Base-by-base conservation (phyloP, 37 sponge, comb jelly and placozoan genomes). In the Axinella damicornis region DNA sequence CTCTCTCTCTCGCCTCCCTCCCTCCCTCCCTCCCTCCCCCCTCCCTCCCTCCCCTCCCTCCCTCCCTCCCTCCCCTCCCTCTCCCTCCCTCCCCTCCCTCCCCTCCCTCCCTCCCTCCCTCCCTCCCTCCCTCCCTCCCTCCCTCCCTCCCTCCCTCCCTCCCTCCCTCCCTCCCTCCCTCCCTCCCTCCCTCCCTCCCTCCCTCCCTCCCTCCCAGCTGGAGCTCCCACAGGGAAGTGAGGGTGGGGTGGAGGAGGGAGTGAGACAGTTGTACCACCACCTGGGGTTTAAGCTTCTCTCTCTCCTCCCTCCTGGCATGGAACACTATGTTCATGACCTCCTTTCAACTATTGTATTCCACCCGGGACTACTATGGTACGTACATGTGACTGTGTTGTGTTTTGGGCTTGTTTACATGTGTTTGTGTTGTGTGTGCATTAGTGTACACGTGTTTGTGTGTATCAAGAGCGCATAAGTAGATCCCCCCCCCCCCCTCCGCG, bases 221-320 rank as follows among this genome's bases (percentile, higher is more conserved):
- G 36, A 58, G 13, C 38, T 34, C 14, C 62, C 38, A 33, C 13
- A 40, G 46, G 9, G 5, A 5, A 76, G 36, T 54, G 46, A 22
- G 22, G 77, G 40, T 46, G 38, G 21, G 9, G 0, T n/a, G 0
- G 71, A 16, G n/a, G 57, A 76, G 25, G 41, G 15, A 60, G 22
- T 59, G 22, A 15, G 71, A 2, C 31, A 38, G 1, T 46, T 86
- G 34, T 76, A 38, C 63, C 88, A 91, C 65, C 21, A 32, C 11
- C 17, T 80, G 4, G 34, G 73, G n/a, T 69, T 86, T 53, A 64
- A 70, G 9, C 88, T 91, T 0, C 36, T 85, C 30, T 35, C 76
- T 66, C 69, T 75, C 20, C 65, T 86, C 21, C 92, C 87, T 5
- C 73, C 78, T 63, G 92, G 92, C 0, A 46, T 70, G 71, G 92